Base-by-base conservation (phyloP, 2,113 vertebrate genomes). In the Craseonycteris thonglongyai region DNA sequence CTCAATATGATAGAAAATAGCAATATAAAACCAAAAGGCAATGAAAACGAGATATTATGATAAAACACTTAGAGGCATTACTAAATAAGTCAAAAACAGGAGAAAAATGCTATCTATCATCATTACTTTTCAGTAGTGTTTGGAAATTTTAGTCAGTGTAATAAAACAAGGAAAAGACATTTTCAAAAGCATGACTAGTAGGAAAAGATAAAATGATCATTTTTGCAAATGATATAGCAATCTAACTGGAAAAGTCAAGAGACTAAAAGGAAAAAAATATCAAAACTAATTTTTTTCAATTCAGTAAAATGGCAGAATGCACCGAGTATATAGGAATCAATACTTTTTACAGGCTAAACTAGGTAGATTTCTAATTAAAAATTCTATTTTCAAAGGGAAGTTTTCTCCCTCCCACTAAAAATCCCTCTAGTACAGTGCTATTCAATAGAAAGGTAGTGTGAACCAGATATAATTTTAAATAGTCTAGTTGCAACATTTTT, bases 201-300 rank as follows among this genome's bases (percentile, higher is more conserved):
- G 7, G n/a, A 94, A 80, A 42, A 61, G 22, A 90, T 42, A 79
- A 83, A 90, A 84, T 63, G 13, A 72, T 82, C 21, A 65, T 59
- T 94, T 87, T 47, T 88, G 35, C 35, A 94, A 89, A 80, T 89
- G 35, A 85, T 54, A 85, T 11, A 76, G 88, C 38, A 71, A 71
- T 91, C 33, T 94, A 68, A 93, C 58, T 75, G 9, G 47, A 66
- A 91, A 94, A 88, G 15, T 76, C 59, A 90, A 88, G 35, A 83
- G 61, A 76, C 11, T 65, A 90, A 93, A 61, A 49, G 22, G 54
- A 78, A 65, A 85, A 68, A 9, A 90, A 51, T 88, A 74, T 42
- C 82, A 81, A 88, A 96, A 89, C 3, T 47, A n/a, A 33, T 38
- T 63, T 83, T 80, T 94, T 42, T 86, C 38, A 85, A 54, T 79